Evolutionary conservation across 2,888 invertebrate species (phyloP).

Genomic region (Steinernema hermaphroditum): DNA sequence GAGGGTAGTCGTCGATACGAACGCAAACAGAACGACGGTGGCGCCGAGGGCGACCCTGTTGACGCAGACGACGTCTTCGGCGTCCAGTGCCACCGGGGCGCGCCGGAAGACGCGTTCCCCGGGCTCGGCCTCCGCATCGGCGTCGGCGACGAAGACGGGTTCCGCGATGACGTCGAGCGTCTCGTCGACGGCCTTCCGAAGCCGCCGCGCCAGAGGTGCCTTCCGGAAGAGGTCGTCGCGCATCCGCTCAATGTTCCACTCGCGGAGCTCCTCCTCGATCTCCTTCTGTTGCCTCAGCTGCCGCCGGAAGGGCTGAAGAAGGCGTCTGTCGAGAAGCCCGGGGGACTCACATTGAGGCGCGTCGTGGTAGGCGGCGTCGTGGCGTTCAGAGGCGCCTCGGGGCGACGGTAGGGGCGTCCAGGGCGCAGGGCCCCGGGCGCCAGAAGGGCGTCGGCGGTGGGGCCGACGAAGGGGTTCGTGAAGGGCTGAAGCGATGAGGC

Average conservation of each 20-base stretch:
- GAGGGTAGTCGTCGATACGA: conserved; percentile 21
- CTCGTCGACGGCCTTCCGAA: conserved; percentile 30
- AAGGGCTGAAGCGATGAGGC: background rate
- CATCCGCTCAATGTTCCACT: conserved; percentile 20
- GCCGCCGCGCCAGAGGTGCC: conserved; percentile 12
- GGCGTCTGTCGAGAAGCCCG: no score
- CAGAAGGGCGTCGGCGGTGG: background rate
- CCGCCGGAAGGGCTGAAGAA: background rate
- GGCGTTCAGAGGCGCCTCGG: background rate
- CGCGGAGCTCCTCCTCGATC: conserved; percentile 5
- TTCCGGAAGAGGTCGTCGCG: conserved; percentile 22
- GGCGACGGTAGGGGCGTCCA: conserved; percentile 11
- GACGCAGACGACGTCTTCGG: conserved; percentile 19
- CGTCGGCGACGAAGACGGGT: conserved; percentile 32
- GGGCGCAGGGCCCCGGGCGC: background rate
- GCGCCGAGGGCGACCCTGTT: conserved; percentile 10
- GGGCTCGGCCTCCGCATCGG: background rate
- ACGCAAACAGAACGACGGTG: conserved; percentile 4
- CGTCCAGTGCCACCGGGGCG: background rate
- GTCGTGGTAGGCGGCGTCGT: background rate
- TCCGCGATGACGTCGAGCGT: conserved; percentile 33
- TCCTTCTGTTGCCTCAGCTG: conserved; percentile 10
- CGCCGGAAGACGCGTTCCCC: background rate
- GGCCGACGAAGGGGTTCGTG: conserved; percentile 10
- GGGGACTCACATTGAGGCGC: background rate